A percentile compares a stretch with the other conserved stretches of the same genome.
Evolutionary conservation across 2,113 vertebrate genomes (phyloP).

Genomic region (Cettia cetti): DNA sequence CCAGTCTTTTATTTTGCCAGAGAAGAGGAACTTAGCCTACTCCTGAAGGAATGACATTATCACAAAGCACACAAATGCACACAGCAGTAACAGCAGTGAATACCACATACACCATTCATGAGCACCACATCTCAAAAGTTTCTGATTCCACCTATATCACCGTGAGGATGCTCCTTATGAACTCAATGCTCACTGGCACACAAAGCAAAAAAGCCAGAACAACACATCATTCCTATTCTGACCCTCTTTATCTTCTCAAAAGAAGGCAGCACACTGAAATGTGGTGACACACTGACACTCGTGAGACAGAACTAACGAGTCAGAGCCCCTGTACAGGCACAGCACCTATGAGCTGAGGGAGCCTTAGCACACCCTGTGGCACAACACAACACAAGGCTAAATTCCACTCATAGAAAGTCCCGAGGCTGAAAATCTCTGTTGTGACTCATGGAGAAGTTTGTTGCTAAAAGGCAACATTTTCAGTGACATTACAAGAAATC

Average conservation of each 20-base stretch:
- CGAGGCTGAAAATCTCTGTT: neutral
- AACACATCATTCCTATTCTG: neutral
- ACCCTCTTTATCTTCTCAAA: neutral
- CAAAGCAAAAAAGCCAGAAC: neutral
- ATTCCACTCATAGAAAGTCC: neutral
- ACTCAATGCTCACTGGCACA: neutral
- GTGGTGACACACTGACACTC: neutral
- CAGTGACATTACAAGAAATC: neutral
- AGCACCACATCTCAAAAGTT: neutral
- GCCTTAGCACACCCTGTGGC: neutral
- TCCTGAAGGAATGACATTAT: neutral
- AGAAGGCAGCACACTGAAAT: neutral
- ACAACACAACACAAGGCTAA: neutral
- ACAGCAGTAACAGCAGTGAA: neutral
- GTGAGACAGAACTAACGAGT: neutral
- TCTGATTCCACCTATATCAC: neutral
- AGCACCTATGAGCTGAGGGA: neutral
- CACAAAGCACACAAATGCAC: neutral
- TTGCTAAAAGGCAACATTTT: neutral
- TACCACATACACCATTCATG: neutral
- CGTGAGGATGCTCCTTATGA: neutral
- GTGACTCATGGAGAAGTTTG: neutral
- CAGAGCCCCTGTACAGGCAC: neutral
- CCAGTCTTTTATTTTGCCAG: neutral
- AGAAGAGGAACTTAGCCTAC: neutral